Conservation (phyloP, 2,113 vertebrate species). For the Colinus virginianus region DNA sequence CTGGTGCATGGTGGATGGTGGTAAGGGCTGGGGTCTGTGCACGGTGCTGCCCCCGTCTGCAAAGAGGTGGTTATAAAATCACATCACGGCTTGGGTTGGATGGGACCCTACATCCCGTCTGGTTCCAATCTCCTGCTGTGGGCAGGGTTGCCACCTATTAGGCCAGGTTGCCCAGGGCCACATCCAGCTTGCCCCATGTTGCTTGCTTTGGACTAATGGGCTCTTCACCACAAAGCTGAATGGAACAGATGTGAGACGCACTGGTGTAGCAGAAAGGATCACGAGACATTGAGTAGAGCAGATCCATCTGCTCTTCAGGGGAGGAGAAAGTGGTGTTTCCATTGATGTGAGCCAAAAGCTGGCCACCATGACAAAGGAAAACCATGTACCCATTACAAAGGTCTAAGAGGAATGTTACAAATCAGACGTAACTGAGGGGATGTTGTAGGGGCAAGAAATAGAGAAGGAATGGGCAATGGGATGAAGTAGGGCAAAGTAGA, state of each 20-base stretch:
- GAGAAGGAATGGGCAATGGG: background rate
- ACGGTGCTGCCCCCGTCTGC: conserved; percentile 93
- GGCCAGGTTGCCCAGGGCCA: background rate
- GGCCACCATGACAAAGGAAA: background rate
- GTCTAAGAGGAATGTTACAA: background rate
- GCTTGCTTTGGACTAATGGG: background rate
- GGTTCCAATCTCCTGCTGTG: background rate
- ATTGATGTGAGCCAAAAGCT: background rate
- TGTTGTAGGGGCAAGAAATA: background rate
- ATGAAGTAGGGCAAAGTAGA: background rate
- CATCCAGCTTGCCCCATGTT: background rate
- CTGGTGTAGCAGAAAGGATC: background rate
- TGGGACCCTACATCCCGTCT: background rate
- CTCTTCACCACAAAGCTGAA: background rate
- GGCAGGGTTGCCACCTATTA: background rate
- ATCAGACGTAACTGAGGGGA: background rate
- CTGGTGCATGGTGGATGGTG: conserved; percentile 98
- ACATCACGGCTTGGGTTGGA: background rate
- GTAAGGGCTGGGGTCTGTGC: conserved; percentile 96
- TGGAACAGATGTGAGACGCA: accelerated
- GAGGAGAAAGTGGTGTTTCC: background rate
- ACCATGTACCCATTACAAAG: background rate
- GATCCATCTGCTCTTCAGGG: background rate
- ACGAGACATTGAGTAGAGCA: background rate
- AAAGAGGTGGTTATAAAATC: background rate